These are phyloP conservation scores for Pyralis farinalis DNA, from an alignment of 2,888 invertebrate species.

Conservation along the genomic window DNA sequence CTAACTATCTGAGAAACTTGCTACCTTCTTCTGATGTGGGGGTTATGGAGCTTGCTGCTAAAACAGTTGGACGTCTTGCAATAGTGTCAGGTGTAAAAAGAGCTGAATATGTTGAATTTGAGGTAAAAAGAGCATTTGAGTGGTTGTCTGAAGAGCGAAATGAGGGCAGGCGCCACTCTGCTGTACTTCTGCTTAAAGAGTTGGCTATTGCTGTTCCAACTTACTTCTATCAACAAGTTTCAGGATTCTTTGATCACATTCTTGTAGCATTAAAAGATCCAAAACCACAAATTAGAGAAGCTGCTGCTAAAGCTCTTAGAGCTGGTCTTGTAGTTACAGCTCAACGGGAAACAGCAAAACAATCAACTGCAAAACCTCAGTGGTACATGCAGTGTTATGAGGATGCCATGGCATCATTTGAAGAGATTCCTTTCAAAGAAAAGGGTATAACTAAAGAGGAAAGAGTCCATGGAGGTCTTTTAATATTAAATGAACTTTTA, in stretches of 20 bases:
- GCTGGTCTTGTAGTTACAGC: conserved; percentile 97
- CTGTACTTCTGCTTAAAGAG: conserved; percentile 95
- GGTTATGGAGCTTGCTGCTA: conserved; percentile 97
- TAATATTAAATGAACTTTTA: conserved; percentile 96
- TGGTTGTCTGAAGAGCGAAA: conserved; percentile 95
- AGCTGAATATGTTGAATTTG: conserved; percentile 98
- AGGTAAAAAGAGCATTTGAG: conserved; percentile 97
- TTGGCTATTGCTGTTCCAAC: conserved; percentile 97
- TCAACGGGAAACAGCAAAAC: conserved; percentile 97
- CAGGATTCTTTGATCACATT: conserved; percentile 95
- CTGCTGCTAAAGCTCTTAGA: conserved; percentile 95
- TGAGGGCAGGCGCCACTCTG: conserved; percentile 95
- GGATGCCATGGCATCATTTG: conserved; percentile 91
- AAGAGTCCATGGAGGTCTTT: conserved; percentile 93
- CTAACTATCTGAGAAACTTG: conserved; percentile 94
- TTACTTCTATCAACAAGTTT: conserved; percentile 97
- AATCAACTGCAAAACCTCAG: conserved; percentile 91
- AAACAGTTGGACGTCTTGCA: conserved; percentile 96
- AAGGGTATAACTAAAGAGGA: conserved; percentile 93
- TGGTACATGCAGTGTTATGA: conserved; percentile 98
- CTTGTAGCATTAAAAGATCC: conserved; percentile 95
- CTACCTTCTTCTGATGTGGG: conserved; percentile 94
- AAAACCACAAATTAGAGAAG: conserved; percentile 94
- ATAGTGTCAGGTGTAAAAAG: conserved; percentile 95
- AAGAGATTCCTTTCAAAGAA: conserved; percentile 84